These are phyloP conservation scores for Sesamia nonagrioides DNA, from an alignment of 1,140 invertebrate species.

Conservation along the genomic window DNA sequence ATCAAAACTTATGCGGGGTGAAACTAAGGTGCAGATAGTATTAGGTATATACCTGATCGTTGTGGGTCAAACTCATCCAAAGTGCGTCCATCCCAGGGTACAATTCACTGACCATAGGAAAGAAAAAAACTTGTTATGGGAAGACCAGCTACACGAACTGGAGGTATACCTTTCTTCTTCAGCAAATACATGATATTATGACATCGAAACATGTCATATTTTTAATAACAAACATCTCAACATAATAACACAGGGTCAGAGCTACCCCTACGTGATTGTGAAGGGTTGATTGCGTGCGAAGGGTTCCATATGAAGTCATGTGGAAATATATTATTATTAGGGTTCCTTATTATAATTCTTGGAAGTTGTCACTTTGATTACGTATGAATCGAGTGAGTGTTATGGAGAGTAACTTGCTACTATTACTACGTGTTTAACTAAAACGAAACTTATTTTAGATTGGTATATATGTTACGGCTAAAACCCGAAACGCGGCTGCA, in stretches of 20 bases:
- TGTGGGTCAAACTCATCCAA: no score
- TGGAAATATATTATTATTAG: conserved; percentile 17
- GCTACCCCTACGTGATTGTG: conserved; percentile 3
- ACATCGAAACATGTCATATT: conserved; percentile 9
- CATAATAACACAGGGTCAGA: conserved; percentile 14
- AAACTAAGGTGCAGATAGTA: no score
- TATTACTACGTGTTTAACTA: no score
- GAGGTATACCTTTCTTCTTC: background rate
- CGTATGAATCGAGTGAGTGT: background rate
- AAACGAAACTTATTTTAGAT: no score
- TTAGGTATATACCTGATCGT: no score
- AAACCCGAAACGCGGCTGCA: no score
- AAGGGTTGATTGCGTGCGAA: conserved; percentile 14
- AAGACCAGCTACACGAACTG: no score
- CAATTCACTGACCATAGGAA: no score
- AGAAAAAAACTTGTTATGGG: background rate
- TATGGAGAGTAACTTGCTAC: no score
- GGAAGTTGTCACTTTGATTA: conserved; percentile 3
- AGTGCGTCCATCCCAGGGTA: no score
- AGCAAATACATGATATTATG: background rate
- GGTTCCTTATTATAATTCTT: conserved; percentile 11
- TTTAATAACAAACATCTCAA: conserved; percentile 1
- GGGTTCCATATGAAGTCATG: background rate
- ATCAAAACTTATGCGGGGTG: no score
- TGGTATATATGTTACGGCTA: no score